Conservation (phyloP, 1,140 invertebrate species). For the Drosophila punjabiensis region DNA sequence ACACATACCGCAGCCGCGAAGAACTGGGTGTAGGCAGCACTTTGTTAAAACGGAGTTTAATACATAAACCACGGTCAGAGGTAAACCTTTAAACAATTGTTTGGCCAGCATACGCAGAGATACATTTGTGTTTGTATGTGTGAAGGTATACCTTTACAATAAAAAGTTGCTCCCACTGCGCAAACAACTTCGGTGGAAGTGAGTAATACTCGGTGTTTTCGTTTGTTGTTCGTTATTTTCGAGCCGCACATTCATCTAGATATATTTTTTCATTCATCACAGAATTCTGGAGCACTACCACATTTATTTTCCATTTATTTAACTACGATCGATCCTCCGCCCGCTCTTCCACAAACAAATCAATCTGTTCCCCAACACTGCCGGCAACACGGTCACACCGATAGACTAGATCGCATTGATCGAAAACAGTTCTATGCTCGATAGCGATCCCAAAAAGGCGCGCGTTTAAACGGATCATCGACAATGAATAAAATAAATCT, state of each 20-base stretch:
- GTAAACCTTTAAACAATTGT: constrained; percentile 20
- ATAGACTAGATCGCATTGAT: constrained; percentile 1
- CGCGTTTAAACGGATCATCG: neutral
- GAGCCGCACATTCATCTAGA: neutral
- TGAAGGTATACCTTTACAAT: constrained; percentile 32
- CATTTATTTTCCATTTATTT: neutral
- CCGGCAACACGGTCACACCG: neutral
- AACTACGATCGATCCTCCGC: constrained; percentile 19
- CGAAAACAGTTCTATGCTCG: neutral
- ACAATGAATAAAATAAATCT: neutral
- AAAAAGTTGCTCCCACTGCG: constrained; percentile 22
- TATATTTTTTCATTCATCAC: constrained; percentile 36
- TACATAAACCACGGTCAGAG: constrained; percentile 10
- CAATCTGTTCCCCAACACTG: too few relatives aligned
- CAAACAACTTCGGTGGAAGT: constrained; percentile 28
- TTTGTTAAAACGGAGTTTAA: constrained; percentile 23
- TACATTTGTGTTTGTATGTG: constrained; percentile 4
- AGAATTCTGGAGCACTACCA: constrained; percentile 3
- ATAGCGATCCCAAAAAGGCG: neutral
- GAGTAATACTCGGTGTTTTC: constrained; percentile 19
- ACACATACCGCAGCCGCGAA: constrained; percentile 23
- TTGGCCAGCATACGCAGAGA: constrained; percentile 20
- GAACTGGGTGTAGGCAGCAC: constrained; percentile 16
- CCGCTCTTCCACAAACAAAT: too few relatives aligned
- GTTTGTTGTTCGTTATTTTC: constrained; percentile 19